Evolutionary conservation across 2,888 invertebrate species (phyloP).

Genomic region (Podotricha telesiphe): DNA sequence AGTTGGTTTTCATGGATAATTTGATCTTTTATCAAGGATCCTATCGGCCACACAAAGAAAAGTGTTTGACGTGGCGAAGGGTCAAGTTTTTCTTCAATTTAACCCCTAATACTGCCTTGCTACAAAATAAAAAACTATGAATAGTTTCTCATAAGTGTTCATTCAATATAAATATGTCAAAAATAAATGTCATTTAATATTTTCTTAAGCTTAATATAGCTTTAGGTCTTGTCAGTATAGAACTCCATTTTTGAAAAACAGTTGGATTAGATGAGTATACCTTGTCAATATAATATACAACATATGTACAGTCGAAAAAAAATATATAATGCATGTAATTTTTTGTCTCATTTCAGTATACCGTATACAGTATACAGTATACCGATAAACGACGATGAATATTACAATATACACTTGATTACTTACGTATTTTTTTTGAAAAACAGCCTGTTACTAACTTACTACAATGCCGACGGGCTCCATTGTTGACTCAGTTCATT

Average conservation of each 20-base stretch:
- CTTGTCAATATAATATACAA: too few species aligned
- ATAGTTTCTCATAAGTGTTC: neutral
- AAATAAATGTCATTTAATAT: neutral
- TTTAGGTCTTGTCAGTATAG: too few species aligned
- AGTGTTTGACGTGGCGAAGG: constrained; percentile 30
- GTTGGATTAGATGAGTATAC: too few species aligned
- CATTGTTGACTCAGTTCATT: neutral
- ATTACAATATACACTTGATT: too few species aligned
- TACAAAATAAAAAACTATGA: constrained; percentile 7
- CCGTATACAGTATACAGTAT: too few species aligned
- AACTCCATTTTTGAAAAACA: too few species aligned
- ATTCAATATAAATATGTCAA: neutral
- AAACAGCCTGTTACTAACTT: neutral
- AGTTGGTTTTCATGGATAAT: constrained; percentile 35
- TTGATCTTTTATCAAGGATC: constrained; percentile 26
- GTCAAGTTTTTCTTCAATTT: constrained; percentile 26
- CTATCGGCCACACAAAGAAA: constrained; percentile 30
- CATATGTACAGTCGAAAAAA: too few species aligned
- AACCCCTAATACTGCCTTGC: neutral
- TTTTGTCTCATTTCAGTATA: too few species aligned
- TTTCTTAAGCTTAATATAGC: too few species aligned
- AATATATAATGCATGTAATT: too few species aligned
- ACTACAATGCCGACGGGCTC: neutral
- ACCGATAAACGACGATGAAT: too few species aligned
- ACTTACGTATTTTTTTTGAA: neutral